Percentiles rank a stretch among this genome's conserved stretches.
phyloP scores from a whole-genome alignment of 2,888 invertebrate species.

The Pyrocoelia pectoralis region DNA sequence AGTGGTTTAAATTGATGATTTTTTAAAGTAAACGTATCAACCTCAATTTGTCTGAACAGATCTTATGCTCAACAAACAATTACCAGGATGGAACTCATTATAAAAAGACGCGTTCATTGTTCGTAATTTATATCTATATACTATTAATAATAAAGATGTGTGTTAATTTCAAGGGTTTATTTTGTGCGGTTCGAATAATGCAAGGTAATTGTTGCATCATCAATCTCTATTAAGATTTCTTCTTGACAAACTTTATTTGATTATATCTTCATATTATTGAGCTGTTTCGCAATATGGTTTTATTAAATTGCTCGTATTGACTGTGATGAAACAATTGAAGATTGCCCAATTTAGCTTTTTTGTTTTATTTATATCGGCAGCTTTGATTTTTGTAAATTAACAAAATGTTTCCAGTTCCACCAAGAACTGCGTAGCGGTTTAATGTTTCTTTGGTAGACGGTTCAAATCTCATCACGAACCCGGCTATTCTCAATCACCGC shows the following conservation, averaged over 20 bases:
- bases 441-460: too few species aligned
- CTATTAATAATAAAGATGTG: background rate
- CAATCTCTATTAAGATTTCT: constrained; percentile 15
- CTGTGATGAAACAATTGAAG: background rate
- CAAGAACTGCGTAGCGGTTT: too few species aligned
- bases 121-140: background rate
- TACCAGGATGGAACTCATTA: constrained; percentile 9
- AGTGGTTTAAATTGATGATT: background rate
- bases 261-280: background rate
- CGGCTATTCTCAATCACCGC: too few species aligned
- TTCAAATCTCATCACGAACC: too few species aligned
- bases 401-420: too few species aligned
- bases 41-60: constrained; percentile 2
- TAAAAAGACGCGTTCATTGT: background rate
- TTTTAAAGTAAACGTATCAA: constrained; percentile 2
- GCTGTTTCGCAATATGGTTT: background rate
- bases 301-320: background rate
- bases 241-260: constrained; percentile 8
- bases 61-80: constrained; percentile 11
- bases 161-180: constrained; percentile 6
- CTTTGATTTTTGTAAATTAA: too few species aligned
- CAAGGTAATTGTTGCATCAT: constrained; percentile 21
- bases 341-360: too few species aligned
- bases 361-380: too few species aligned
- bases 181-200: constrained; percentile 12